Percentiles rank a stretch among this genome's conserved stretches.
These are phyloP conservation scores for Ceratina japonica DNA, from an alignment of 1,140 invertebrate genomes.

Conservation along the genomic window DNA sequence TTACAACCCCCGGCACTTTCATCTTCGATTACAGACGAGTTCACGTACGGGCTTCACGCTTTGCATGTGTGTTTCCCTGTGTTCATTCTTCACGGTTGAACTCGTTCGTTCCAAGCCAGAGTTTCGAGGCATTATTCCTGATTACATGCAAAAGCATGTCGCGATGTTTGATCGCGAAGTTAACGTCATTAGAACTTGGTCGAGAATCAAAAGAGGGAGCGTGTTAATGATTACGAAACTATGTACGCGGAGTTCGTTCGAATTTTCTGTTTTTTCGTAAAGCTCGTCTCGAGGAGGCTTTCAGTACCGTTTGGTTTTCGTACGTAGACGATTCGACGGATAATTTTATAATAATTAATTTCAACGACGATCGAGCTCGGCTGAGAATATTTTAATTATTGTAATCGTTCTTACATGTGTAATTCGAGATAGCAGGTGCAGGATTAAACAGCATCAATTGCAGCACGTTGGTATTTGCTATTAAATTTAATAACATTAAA, in stretches of 20 bases:
- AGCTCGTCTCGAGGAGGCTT: too few relatives aligned
- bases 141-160: not conserved
- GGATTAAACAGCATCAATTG: slow-evolving; percentile 22
- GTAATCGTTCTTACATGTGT: not conserved
- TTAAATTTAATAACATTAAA: slow-evolving; percentile 30
- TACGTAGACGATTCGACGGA: too few relatives aligned
- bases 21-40: not conserved
- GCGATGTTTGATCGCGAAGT: not conserved
- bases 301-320: too few relatives aligned
- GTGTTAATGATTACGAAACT: not conserved
- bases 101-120: not conserved
- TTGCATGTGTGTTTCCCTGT: not conserved
- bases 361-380: not conserved
- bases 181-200: not conserved
- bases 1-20: slow-evolving; percentile 1
- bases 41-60: not conserved
- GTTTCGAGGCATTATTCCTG: not conserved
- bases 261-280: too few relatives aligned
- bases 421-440: not conserved
- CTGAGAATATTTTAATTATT: slow-evolving; percentile 7
- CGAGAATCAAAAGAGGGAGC: not conserved
- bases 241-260: too few relatives aligned
- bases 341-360: not conserved
- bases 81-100: not conserved
- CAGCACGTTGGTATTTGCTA: slow-evolving; percentile 1